These are phyloP conservation scores for Monodelphis domestica DNA, from an alignment of 2,797 vertebrate species.

Conservation along the genomic window DNA sequence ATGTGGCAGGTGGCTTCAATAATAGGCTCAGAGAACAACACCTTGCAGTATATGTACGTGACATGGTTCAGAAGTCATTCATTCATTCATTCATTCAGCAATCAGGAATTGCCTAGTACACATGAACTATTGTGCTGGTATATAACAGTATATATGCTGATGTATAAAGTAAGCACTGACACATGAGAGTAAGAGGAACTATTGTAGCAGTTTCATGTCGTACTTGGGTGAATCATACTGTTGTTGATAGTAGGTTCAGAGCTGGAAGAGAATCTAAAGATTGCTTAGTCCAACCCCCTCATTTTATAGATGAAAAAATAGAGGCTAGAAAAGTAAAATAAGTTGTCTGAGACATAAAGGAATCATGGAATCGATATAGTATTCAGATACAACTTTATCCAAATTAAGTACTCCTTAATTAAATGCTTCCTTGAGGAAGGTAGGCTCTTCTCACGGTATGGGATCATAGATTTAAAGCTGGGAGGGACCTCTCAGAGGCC, in stretches of 20 bases:
- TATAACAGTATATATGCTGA: not conserved
- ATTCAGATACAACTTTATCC: no score
- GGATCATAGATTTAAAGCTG: no score
- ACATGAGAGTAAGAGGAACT: not conserved
- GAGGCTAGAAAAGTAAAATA: not conserved
- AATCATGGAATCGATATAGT: not conserved
- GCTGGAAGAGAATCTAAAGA: not conserved
- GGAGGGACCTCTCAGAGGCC: no score
- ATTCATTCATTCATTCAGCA: no score
- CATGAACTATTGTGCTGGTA: not conserved
- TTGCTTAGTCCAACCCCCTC: not conserved
- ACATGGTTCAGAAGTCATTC: not conserved
- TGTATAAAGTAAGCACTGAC: not conserved
- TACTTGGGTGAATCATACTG: not conserved
- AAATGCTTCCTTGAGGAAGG: no score
- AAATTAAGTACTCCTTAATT: no score
- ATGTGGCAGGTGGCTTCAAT: conserved; percentile 53
- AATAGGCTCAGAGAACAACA: not conserved
- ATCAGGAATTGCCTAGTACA: not conserved
- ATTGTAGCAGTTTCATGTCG: not conserved
- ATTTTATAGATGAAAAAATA: not conserved
- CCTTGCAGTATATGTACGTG: conserved; percentile 51
- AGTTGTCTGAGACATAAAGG: not conserved
- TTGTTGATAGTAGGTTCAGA: not conserved
- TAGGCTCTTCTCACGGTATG: no score